phyloP scores from a whole-genome alignment of 2,113 vertebrate genomes.

The Gorsachius goisagi region DNA sequence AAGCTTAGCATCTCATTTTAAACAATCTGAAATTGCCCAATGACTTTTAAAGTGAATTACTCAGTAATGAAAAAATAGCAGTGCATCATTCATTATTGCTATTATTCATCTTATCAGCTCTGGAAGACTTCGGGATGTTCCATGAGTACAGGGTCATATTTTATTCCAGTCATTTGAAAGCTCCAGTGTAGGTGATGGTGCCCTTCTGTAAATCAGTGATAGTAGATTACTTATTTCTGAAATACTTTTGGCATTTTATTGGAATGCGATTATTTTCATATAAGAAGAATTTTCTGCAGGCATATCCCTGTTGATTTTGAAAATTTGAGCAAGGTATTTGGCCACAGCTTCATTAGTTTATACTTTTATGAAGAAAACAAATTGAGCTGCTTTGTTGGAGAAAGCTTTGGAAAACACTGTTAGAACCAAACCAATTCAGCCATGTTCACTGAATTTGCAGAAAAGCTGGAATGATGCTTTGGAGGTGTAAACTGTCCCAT shows the following conservation, averaged over 20 bases:
- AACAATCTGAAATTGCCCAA: constrained; percentile 14
- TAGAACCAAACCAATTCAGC: neutral
- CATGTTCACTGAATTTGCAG: neutral
- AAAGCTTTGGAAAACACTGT: neutral
- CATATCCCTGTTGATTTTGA: neutral
- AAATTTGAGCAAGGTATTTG: neutral
- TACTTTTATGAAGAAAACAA: neutral
- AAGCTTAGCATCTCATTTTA: neutral
- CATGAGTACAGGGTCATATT: neutral
- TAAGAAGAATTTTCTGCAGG: neutral
- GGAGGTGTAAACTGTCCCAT: neutral
- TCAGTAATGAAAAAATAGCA: constrained; percentile 17
- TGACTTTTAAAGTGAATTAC: constrained; percentile 5
- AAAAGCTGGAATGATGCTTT: neutral
- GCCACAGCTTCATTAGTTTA: neutral
- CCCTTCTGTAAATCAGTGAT: neutral
- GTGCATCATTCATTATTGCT: neutral
- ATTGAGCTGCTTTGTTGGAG: neutral
- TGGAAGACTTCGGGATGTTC: constrained; percentile 35
- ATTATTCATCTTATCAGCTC: neutral
- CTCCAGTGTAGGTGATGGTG: neutral
- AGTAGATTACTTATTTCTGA: neutral
- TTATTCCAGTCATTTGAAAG: constrained; percentile 1
- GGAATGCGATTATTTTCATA: neutral
- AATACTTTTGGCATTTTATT: neutral